Percentiles rank a stretch among this genome's conserved stretches.
Evolutionary conservation across 2,113 vertebrate genomes (phyloP).

Genomic region (Scolopax mira): DNA sequence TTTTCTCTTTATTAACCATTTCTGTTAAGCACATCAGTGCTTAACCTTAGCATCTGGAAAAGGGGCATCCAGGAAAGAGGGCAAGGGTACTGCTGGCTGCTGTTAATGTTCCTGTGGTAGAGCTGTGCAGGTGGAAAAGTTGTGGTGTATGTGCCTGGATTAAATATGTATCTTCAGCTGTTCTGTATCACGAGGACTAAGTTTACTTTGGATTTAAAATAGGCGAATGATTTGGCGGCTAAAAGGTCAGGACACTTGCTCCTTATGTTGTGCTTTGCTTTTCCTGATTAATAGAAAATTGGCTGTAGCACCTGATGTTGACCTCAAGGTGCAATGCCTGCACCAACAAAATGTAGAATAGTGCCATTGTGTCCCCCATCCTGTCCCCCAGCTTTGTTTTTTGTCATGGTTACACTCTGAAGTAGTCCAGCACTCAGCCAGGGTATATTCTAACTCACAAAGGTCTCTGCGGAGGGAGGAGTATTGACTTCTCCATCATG

Average conservation of each 20-base stretch:
- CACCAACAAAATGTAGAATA: neutral
- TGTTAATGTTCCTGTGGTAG: neutral
- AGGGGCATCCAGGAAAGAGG: neutral
- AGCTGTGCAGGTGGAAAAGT: neutral
- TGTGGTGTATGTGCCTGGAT: neutral
- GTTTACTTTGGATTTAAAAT: slow-evolving; percentile 59
- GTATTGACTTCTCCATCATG: slow-evolving; percentile 45
- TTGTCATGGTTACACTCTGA: neutral
- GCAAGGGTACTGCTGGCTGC: neutral
- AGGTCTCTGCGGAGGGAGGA: slow-evolving; percentile 2
- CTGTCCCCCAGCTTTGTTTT: neutral
- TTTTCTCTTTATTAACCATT: neutral
- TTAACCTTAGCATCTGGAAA: neutral
- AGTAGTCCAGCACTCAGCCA: neutral
- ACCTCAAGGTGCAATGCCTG: neutral
- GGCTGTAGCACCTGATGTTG: neutral
- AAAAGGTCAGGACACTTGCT: slow-evolving; percentile 17
- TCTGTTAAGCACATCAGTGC: neutral
- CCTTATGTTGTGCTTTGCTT: slow-evolving; percentile 1
- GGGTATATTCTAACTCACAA: neutral
- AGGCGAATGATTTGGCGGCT: slow-evolving; percentile 28
- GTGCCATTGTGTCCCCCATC: neutral
- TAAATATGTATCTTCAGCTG: slow-evolving; percentile 40
- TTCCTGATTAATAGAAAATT: neutral
- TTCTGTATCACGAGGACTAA: slow-evolving; percentile 16